Evolutionary conservation across 2,113 vertebrate species (phyloP), one percentile per base, ranked within the genome.

Genomic region (Oncorhynchus keta): DNA sequence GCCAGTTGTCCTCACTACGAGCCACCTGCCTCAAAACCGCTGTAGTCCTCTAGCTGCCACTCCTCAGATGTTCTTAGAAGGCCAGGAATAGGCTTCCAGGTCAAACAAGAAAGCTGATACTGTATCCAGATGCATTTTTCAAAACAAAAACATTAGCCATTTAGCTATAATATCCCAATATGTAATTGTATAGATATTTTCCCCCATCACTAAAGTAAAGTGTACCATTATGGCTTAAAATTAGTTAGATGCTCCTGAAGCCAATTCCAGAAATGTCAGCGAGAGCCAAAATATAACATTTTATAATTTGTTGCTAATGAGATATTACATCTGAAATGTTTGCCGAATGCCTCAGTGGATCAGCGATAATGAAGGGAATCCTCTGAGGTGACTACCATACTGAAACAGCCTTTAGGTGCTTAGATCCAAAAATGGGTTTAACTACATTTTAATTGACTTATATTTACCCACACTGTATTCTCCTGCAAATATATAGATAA

Each of bases 401-500:
- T 90, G 87, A 92, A 79, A 84, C 81, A 89, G 90, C 87, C 84
- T 87, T 78, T 84, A 77, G 35, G 72, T 84, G 32, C 71, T 83
- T 84, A 81, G 86, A 85, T 85, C 73, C 83, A 86, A 28, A 91
- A 76, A 89, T 68, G 61, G 76, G 68, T 81, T 91, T 89, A 86
- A 89, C 80, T 87, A 79, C 68, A 83, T 88, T 90, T 90, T 87
- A 88, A 90, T 91, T 85, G 83, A 88, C 84, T 81, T 85, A 88
- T 92, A 45, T 45, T 45, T 45, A 45, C 39, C 39, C 9, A 45
- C 9, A 45, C 39, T 45, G 39, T 45, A 45, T 11, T 45, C 39
- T 45, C 9, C 39, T 12, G 39, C 39, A 45, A 45, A 45, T 45
- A 45, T 11, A 45, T 45, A 11, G 3, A 45, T 45, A 45, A 11